Base-by-base conservation (phyloP, 2,888 invertebrate genomes). In the Metellina segmentata region DNA sequence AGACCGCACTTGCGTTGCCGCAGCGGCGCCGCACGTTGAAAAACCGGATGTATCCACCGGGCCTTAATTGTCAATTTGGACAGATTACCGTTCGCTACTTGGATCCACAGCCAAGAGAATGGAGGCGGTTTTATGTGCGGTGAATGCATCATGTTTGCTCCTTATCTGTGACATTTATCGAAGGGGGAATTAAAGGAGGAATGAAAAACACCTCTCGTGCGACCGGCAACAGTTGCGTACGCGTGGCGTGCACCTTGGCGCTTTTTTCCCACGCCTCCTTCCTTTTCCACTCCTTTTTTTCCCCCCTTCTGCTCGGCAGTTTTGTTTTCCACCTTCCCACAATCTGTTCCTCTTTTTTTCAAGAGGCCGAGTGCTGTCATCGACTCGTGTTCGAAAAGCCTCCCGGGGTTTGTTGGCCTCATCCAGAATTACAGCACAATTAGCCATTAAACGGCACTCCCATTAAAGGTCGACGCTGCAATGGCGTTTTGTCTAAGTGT, bases 351-450 rank as follows among this genome's bases (percentile, higher is more conserved):
- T 89, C 51, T 48, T 72, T 72, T 77, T 69, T 81, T 69, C 52
- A 89, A 81, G 88, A 89, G 88, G 88, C 88, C 88, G 89, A 83
- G 77, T 82, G 89, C 90, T 90, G 90, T 90, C 90, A 90, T 85
- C 90, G 90, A 85, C 90, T 89, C 90, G 90, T 85, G 90, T 90
- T 85, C 69, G 90, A 90, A 85, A 89, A 82, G 81, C 91, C 78
- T 79, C 81, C 78, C 51, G 91, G 91, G 91, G 86, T 87, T 91
- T 91, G 91, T 91, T 82, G 82, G 87, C 87, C 86, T 91, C 86
- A 77, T 75, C 87, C 85, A 82, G 90, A 93, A 93, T 93, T 93
- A 93, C 90, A 85, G 90, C 83, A 90, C 92, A 93, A 93, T 93
- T 93, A 93, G 92, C 92, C 88, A 88, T 90, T 93, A 93, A 93